Base-by-base conservation (phyloP, 2,888 invertebrate species). In the Prosapia bicincta region DNA sequence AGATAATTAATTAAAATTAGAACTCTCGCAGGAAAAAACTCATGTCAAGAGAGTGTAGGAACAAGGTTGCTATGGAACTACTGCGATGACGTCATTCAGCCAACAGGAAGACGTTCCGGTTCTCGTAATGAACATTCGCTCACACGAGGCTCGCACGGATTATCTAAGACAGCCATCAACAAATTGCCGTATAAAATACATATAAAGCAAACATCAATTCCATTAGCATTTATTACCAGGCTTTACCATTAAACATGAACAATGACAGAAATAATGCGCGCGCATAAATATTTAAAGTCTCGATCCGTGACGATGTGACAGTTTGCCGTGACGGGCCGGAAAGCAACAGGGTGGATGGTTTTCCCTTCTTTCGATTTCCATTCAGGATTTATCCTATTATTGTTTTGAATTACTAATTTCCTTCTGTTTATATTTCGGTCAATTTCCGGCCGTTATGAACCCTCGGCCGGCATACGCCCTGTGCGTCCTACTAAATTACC, bases 361-460 rank as follows among this genome's bases (percentile, higher is more conserved):
- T 71, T 72, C 68, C 69, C 67, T 32, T 54, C 69, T 72, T 67
- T 73, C 67, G 43, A 72, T 74, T 38, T 38, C 71, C 74, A 71
- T 74, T 74, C 74, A 76, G 74, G 76, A 76, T 76, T 76, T 76
- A 69, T 72, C 76, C 76, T 67, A 76, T 76, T 76, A 76, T 76
- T 76, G 76, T 74, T 76, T 76, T 68, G 76, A 76, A 76, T 76
- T 76, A 76, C 74, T 76, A 76, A 76, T 76, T 76, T 76, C 76
- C 76, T 76, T 71, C 76, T 76, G 71, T 76, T 76, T 76, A 76
- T 76, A 76, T 76, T 76, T 76, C 69, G 76, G 76, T 76, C 76
- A 76, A 76, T 76, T 76, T 76, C 76, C 76, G 76, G 76, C 76
- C 74, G 74, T 74, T 75, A 71, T 71, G 75, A 30, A n/a, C 69